These are phyloP conservation scores for Pantherophis alleghaniensis DNA, from an alignment of 2,797 vertebrate species.

Conservation along the genomic window DNA sequence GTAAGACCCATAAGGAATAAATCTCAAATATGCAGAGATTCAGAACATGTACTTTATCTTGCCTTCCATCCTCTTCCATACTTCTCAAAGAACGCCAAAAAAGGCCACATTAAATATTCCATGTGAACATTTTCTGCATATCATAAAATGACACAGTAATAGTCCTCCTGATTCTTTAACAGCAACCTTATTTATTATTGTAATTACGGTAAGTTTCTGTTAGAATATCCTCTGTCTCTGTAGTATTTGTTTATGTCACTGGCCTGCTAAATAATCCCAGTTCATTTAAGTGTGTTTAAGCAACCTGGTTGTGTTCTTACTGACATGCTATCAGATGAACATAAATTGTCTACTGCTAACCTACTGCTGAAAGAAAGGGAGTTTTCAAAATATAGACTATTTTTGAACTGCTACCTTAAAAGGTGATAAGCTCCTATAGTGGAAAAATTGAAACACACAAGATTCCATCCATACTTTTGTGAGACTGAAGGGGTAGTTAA, in stretches of 20 bases:
- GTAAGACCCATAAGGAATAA: not conserved
- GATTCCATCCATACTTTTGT: constrained; percentile 46
- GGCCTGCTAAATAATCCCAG: not conserved
- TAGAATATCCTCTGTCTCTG: not conserved
- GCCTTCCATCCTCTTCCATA: not conserved
- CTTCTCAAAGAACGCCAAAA: not conserved
- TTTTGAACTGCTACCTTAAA: constrained; percentile 42
- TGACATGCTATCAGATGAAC: not conserved
- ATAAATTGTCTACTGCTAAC: not conserved
- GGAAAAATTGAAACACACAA: constrained; percentile 39
- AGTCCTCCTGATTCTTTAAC: not conserved
- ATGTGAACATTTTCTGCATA: not conserved
- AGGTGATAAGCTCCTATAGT: constrained; percentile 22
- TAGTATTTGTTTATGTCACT: not conserved
- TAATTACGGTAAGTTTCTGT: not conserved
- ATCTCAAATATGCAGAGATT: not conserved
- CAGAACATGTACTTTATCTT: no score
- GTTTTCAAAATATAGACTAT: not conserved
- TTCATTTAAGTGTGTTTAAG: not conserved
- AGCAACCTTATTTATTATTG: not conserved
- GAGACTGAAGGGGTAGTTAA: constrained; percentile 39
- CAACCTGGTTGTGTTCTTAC: not conserved
- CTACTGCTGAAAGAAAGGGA: not conserved
- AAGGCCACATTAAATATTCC: not conserved
- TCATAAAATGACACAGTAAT: not conserved